Evolutionary conservation across 2,888 invertebrate species (phyloP).

Genomic region (Pterobdella sp.): DNA sequence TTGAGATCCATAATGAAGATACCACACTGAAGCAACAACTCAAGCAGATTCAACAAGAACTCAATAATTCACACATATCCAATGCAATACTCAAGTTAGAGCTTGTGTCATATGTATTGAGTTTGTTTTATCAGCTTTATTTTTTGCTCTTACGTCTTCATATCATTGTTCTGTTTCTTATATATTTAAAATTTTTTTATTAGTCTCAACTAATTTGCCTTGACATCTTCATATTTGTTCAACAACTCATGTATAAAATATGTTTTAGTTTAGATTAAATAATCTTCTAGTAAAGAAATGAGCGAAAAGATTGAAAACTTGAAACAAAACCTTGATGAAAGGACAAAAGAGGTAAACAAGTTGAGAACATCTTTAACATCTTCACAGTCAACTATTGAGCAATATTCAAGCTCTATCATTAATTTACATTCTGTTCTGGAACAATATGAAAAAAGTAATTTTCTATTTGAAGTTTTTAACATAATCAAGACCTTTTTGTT

Average conservation of each 20-base stretch:
- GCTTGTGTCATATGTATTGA: neutral
- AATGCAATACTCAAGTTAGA: neutral
- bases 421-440: constrained; percentile 23
- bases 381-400: neutral
- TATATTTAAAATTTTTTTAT: too few relatives aligned
- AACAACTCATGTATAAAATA: too few relatives aligned
- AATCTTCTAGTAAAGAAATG: neutral
- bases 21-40: constrained; percentile 68
- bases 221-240: too few relatives aligned
- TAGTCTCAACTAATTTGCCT: too few relatives aligned
- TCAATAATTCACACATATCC: neutral
- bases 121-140: neutral
- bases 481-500: neutral
- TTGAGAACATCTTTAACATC: neutral
- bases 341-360: neutral
- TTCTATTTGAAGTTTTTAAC: neutral
- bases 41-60: constrained; percentile 33
- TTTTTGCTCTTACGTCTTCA: neutral
- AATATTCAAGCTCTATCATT: constrained; percentile 22
- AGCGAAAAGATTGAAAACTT: constrained; percentile 5
- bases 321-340: neutral
- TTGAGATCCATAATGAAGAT: constrained; percentile 68
- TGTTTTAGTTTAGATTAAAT: too few relatives aligned
- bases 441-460: constrained; percentile 24
- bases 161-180: too few relatives aligned